Conservation (phyloP, 2,888 invertebrate species). For the Piscicola geometra region DNA sequence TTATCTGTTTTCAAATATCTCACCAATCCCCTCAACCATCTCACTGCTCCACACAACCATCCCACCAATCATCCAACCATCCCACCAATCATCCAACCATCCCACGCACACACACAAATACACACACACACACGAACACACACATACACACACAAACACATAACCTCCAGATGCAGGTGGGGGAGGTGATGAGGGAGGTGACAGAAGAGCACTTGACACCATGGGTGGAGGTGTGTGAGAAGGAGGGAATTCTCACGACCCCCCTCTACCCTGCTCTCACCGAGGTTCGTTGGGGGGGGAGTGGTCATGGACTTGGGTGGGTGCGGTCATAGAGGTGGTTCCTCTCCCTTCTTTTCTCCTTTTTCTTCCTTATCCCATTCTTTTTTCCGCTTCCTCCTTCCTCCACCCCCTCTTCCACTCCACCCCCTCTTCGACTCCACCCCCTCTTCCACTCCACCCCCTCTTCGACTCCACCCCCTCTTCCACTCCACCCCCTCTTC, state of each 20-base stretch:
- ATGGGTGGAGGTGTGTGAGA: conserved; percentile 80
- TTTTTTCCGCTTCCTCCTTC: neutral
- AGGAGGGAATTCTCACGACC: conserved; percentile 72
- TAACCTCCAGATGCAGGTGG: conserved; percentile 68
- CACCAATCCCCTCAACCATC: too few species aligned
- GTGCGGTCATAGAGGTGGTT: neutral
- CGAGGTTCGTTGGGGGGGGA: conserved; percentile 63
- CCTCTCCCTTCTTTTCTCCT: neutral
- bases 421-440: too few species aligned
- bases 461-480: too few species aligned
- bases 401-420: neutral
- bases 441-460: too few species aligned
- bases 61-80: too few species aligned
- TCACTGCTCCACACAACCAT: too few species aligned
- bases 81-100: too few species aligned
- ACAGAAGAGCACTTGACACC: conserved; percentile 88
- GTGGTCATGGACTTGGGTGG: conserved; percentile 58
- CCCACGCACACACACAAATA: neutral
- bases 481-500: too few species aligned
- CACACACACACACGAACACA: neutral
- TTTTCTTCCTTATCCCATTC: neutral
- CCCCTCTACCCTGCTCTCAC: conserved; percentile 69
- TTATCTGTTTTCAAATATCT: too few species aligned
- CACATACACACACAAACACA: too few species aligned
- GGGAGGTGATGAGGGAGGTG: conserved; percentile 76